These are phyloP conservation scores for Yoshiicerus persimilis DNA, from an alignment of 1,140 invertebrate genomes.

Conservation along the genomic window DNA sequence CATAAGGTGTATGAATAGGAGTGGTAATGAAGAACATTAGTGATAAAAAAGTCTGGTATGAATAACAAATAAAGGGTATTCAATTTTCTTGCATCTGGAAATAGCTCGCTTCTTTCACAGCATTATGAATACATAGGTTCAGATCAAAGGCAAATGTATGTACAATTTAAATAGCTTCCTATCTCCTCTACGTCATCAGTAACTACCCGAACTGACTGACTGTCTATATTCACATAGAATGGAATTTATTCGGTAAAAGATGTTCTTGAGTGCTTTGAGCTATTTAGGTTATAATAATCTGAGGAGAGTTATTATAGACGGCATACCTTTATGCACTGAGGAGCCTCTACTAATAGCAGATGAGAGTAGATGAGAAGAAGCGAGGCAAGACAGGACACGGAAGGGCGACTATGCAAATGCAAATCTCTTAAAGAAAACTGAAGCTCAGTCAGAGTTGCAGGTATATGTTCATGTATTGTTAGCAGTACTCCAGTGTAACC, in stretches of 20 bases:
- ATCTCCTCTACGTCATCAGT: no score
- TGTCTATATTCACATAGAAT: background rate
- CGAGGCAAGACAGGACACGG: background rate
- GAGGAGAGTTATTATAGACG: background rate
- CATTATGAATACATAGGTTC: no score
- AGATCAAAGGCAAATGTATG: no score
- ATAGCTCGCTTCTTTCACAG: no score
- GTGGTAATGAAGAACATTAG: no score
- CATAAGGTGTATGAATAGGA: no score
- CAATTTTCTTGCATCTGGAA: no score
- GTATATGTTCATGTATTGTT: background rate
- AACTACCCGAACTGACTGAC: background rate
- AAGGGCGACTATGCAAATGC: background rate
- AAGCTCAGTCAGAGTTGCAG: background rate
- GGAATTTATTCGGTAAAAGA: background rate
- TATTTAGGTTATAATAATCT: background rate
- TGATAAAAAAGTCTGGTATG: no score
- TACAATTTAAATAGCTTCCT: no score
- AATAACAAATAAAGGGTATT: no score
- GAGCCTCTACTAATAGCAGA: background rate
- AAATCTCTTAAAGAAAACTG: background rate
- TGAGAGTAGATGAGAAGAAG: background rate
- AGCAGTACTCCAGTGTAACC: background rate
- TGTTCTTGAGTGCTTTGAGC: background rate
- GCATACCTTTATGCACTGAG: no score